Evolutionary conservation across 2,113 vertebrate genomes (phyloP).

Genomic region (Raphicerus campestris): DNA sequence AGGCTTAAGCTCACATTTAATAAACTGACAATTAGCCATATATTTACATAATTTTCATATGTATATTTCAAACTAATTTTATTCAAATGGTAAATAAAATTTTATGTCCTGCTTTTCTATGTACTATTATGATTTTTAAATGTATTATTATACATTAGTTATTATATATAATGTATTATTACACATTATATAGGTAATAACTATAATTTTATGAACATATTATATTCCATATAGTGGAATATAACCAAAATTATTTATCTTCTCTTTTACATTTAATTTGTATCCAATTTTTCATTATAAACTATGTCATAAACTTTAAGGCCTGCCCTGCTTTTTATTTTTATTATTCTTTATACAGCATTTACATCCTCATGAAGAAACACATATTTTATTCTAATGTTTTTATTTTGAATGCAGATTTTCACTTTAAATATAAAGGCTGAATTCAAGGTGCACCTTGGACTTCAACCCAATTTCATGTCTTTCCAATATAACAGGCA

Average conservation of each 20-base stretch:
- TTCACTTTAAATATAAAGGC: conserved; percentile 2
- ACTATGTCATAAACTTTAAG: not conserved
- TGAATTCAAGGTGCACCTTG: not conserved
- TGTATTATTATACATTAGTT: not conserved
- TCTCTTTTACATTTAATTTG: not conserved
- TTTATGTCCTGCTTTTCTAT: not conserved
- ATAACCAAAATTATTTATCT: not conserved
- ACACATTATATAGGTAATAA: not conserved
- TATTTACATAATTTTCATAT: not conserved
- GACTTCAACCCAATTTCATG: not conserved
- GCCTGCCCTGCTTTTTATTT: not conserved
- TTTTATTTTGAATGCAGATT: not conserved
- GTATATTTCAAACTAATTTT: not conserved
- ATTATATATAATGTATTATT: not conserved
- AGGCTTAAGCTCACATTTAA: not conserved
- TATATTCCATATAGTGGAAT: not conserved
- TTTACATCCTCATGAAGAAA: not conserved
- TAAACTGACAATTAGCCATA: not conserved
- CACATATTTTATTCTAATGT: not conserved
- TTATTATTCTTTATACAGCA: not conserved
- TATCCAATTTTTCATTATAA: not conserved
- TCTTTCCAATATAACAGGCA: not conserved
- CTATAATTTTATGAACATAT: not conserved
- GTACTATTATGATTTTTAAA: not conserved
- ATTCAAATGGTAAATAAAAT: not conserved